Evolutionary conservation across 2,797 vertebrate genomes (phyloP), one percentile per base, ranked within the genome.

Genomic region (Micrastur ruficollis): DNA sequence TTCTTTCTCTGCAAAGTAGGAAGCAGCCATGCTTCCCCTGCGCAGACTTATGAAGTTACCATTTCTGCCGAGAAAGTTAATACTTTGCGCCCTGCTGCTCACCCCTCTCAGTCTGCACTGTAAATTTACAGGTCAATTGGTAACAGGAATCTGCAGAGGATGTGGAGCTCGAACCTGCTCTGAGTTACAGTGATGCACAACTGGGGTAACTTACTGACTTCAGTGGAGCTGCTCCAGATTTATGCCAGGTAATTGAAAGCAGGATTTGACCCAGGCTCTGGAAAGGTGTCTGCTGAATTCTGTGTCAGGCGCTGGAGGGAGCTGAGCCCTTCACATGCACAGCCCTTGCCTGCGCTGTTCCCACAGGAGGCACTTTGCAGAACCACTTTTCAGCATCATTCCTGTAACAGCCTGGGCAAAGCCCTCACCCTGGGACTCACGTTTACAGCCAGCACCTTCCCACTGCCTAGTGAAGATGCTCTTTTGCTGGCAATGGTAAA

Each of bases 161-260:
- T 36, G 70, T 14, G n/a, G 53, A 56, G 87, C 73, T 38, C 1
- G 2, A 92, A 84, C 66, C 62, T 83, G 90, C 79, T 93, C 86
- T 36, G 63, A 29, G 72, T 96, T 83, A 90, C 4, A 5, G 75
- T 27, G 84, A 47, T 46, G 65, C 59, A 40, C 68, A 44, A 86
- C 78, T 72, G 55, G 75, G 80, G 70, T 38, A 89, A 81, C 72
- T 66, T 40, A 62, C 46, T 25, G 66, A 46, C 81, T 92, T 55
- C 73, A 58, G 34, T 13, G 27, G 56, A 62, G 38, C 50, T 89
- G 34, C 52, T 89, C 83, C 55, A 92, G 81, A 70, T 91, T 95
- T 84, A 75, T 44, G n/a, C 58, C 79, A 90, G 38, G 76, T 81
- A 84, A 95, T 40, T 91, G 86, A 68, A 89, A 92, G 76, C 76